A percentile compares a stretch with the other conserved stretches of the same genome.
phyloP scores from a whole-genome alignment of 2,888 invertebrate species.

The Hydriomena furcata region DNA sequence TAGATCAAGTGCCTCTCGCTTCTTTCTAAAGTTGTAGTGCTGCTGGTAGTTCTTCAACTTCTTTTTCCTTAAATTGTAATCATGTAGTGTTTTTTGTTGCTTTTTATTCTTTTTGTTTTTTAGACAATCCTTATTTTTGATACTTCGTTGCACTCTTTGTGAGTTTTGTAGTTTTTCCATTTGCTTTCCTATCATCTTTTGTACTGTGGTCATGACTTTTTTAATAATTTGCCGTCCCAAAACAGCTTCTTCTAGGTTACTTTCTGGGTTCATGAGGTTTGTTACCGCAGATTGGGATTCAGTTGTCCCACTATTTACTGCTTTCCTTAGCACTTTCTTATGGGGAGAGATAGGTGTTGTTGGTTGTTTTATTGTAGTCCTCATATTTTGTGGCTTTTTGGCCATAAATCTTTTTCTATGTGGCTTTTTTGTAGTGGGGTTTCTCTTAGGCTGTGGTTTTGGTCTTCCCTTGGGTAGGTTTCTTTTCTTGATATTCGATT shows the following conservation, averaged over 20 bases:
- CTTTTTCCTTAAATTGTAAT: background rate
- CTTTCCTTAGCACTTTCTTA: conserved; percentile 20
- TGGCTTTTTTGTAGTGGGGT: conserved; percentile 21
- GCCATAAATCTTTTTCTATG: conserved; percentile 8
- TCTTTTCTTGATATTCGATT: conserved; percentile 23
- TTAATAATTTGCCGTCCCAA: conserved; percentile 42
- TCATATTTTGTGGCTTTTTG: conserved; percentile 1
- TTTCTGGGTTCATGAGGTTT: conserved; percentile 28
- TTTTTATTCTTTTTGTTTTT: conserved; percentile 9
- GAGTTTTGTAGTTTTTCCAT: conserved; percentile 23
- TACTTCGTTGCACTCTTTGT: conserved; percentile 17
- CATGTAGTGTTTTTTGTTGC: background rate
- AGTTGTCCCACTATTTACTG: background rate
- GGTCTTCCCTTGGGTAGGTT: conserved; percentile 13
- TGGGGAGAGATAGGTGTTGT: conserved; percentile 11
- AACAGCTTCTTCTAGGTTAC: conserved; percentile 16
- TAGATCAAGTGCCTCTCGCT: conserved; percentile 9
- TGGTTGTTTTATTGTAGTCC: background rate
- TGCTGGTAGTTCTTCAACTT: background rate
- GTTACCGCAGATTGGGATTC: background rate
- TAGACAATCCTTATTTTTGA: conserved; percentile 11
- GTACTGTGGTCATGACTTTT: conserved; percentile 46
- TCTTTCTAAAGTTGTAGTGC: background rate
- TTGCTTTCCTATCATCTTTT: conserved; percentile 46
- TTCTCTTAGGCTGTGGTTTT: conserved; percentile 11